Conservation (phyloP, 92 coral and sea anemone genomes). For the Nematostella vectensis region DNA sequence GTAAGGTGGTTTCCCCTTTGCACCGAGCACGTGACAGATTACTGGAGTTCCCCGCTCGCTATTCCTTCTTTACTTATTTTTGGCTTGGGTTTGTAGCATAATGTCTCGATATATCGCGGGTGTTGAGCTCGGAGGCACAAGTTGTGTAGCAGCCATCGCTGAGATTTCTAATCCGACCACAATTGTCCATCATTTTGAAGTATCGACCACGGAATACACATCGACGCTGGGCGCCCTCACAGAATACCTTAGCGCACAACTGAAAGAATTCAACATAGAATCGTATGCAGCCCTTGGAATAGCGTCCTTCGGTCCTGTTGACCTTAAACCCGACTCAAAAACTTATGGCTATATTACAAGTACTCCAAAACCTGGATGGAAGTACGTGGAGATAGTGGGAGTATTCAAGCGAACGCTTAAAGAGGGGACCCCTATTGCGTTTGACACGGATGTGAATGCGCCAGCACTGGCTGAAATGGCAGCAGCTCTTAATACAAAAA, state of each 20-base stretch:
- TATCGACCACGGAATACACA: slow-evolving; percentile 38
- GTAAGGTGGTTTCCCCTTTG: no score
- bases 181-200: slow-evolving; percentile 46
- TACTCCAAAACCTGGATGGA: slow-evolving; percentile 78
- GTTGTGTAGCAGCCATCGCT: slow-evolving; percentile 82
- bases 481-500: slow-evolving; percentile 1
- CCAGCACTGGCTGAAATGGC: slow-evolving; percentile 84
- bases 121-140: slow-evolving; percentile 90
- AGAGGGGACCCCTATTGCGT: slow-evolving; percentile 41
- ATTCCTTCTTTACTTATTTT: no score
- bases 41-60: no score
- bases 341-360: slow-evolving; percentile 81
- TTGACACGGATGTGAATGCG: slow-evolving; percentile 88
- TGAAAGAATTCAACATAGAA: slow-evolving; percentile 20
- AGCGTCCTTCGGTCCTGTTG: slow-evolving; percentile 94
- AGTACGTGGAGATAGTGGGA: slow-evolving; percentile 49
- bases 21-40: no score
- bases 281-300: slow-evolving; percentile 61
- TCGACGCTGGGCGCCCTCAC: slow-evolving; percentile 43
- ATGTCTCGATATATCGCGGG: slow-evolving; percentile 53
- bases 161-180: slow-evolving; percentile 34
- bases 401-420: slow-evolving; percentile 51
- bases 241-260: slow-evolving; percentile 43
- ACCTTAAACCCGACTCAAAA: slow-evolving; percentile 50
- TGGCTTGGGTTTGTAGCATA: no score